phyloP scores from a whole-genome alignment of 2,113 vertebrate genomes.

The Benitochromis conjunctus region DNA sequence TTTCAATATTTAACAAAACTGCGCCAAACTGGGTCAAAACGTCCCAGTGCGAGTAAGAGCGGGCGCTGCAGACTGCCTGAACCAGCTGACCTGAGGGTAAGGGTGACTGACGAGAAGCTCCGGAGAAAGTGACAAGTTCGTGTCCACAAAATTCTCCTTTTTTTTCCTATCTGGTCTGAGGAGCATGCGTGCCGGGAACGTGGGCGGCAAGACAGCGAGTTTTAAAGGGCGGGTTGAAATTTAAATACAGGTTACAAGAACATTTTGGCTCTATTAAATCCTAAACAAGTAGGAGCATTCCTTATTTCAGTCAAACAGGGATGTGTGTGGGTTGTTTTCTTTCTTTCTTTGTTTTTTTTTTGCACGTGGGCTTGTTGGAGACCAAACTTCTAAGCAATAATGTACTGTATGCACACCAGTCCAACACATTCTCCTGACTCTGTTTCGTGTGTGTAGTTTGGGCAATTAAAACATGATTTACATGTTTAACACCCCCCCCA shows the following conservation, averaged over 20 bases:
- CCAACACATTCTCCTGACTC: slow-evolving; percentile 8
- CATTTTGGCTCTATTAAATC: not conserved
- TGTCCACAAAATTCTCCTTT: not conserved
- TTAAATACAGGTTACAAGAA: not conserved
- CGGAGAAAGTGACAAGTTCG: not conserved
- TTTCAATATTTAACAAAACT: not conserved
- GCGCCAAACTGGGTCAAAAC: not conserved
- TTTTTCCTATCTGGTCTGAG: not conserved
- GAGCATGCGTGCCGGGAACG: slow-evolving; percentile 39
- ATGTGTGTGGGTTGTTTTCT: not conserved
- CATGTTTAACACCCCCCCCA: not conserved
- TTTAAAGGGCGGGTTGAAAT: slow-evolving; percentile 11
- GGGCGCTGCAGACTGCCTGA: not conserved
- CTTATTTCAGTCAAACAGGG: slow-evolving; percentile 6
- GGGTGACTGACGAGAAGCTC: not conserved
- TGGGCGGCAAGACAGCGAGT: slow-evolving; percentile 56
- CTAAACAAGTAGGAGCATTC: not conserved
- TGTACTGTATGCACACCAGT: slow-evolving; percentile 5
- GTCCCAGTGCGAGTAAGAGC: not conserved
- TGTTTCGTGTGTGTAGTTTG: not conserved
- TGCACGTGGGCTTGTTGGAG: slow-evolving; percentile 59
- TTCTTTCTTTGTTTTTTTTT: slow-evolving; percentile 43
- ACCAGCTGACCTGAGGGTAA: not conserved
- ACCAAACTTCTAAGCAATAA: not conserved
- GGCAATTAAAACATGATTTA: not conserved